Percentiles rank a stretch among this genome's conserved stretches.
phyloP scores from a whole-genome alignment of 2,888 invertebrate species.

The Mesoligia furuncula region DNA sequence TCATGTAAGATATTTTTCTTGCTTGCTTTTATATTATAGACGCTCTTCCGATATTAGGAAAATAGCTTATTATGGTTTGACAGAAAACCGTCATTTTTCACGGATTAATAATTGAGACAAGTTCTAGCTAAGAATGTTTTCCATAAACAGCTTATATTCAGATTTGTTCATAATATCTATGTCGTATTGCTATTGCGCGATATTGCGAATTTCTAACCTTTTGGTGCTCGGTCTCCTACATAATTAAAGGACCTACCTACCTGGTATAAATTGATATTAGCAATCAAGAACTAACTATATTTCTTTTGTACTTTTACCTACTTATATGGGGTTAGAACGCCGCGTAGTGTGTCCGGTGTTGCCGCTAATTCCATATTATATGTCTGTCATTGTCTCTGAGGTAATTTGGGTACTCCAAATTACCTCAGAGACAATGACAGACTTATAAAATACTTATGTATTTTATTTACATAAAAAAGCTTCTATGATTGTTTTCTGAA shows the following conservation, averaged over 20 bases:
- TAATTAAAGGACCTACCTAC: background rate
- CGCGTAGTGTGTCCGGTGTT: background rate
- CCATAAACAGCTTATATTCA: background rate
- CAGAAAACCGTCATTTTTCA: background rate
- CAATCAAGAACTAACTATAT: background rate
- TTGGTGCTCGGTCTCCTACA: background rate
- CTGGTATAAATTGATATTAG: background rate
- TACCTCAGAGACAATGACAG: too few relatives aligned
- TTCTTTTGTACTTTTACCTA: background rate
- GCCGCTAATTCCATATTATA: background rate
- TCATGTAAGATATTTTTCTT: slow-evolving; percentile 8
- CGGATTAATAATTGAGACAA: background rate
- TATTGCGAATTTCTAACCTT: slow-evolving; percentile 12
- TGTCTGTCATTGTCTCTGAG: background rate
- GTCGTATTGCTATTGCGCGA: background rate
- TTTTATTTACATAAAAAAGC: background rate
- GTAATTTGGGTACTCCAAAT: too few relatives aligned
- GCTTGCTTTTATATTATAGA: background rate
- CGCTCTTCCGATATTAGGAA: background rate
- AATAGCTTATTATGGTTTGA: background rate
- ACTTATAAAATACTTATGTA: background rate
- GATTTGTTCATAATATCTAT: background rate
- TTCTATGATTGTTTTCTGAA: background rate
- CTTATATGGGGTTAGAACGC: background rate
- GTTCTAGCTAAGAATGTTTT: background rate